Evolutionary conservation across 2,797 vertebrate genomes (phyloP).

Genomic region (Pangasius sanitwongsei): DNA sequence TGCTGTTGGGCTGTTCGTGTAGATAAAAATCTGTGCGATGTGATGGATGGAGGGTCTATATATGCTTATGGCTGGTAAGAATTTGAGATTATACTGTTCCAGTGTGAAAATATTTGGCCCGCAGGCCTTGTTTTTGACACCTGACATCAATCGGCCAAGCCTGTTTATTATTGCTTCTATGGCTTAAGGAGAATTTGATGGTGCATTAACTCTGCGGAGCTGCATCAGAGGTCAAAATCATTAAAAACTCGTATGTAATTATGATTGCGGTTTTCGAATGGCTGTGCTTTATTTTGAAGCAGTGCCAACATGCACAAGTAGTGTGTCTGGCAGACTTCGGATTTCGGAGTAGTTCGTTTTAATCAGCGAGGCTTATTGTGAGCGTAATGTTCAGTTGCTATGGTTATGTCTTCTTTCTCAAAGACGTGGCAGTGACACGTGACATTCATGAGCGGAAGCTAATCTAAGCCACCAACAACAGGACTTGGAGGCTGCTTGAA

Average conservation of each 20-base stretch:
- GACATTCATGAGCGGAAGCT: conserved; percentile 13
- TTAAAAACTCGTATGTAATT: conserved; percentile 61
- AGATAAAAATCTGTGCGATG: neutral
- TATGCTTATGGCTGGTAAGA: neutral
- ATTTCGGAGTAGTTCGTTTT: conserved; percentile 58
- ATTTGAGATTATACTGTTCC: neutral
- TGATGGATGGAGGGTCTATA: neutral
- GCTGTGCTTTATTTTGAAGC: conserved; percentile 66
- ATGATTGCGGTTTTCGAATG: conserved; percentile 65
- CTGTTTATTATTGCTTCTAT: conserved; percentile 38
- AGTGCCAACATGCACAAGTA: conserved; percentile 38
- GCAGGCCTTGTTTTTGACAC: conserved; percentile 7
- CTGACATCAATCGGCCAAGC: conserved; percentile 34
- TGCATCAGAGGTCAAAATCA: conserved; percentile 57
- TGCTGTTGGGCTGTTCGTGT: neutral
- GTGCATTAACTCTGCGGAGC: conserved; percentile 55
- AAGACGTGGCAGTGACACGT: conserved; percentile 16
- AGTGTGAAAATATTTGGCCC: neutral
- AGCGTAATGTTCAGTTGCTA: conserved; percentile 45
- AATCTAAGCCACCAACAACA: neutral
- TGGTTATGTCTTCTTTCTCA: conserved; percentile 25
- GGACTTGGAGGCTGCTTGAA: conserved; percentile 15
- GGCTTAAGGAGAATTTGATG: conserved; percentile 41
- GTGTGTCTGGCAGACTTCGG: conserved; percentile 56
- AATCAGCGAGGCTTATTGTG: conserved; percentile 52